Evolutionary conservation across 2,888 invertebrate species (phyloP), one percentile per base, ranked within the genome.

Genomic region (Eurytoma adleriae): DNA sequence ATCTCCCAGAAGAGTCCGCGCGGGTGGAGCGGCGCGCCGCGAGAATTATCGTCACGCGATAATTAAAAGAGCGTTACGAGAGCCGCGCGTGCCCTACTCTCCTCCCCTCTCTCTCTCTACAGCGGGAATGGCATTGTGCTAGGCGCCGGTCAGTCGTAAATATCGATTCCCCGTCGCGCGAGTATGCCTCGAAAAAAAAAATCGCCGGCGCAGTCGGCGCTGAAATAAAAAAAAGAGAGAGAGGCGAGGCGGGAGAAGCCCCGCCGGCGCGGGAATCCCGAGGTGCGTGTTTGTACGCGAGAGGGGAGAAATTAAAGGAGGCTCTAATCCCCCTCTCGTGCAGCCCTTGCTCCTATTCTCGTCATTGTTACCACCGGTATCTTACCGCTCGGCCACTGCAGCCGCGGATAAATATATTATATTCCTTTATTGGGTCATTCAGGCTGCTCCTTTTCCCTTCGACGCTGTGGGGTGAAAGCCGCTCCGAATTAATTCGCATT

Each of bases 21-120:
- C 16, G 59, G 52, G 30, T 18, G 30, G 54, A 66, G 54, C 50
- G 18, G 20, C 59, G 70, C 52, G 54, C n/a, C 30, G 74, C 4
- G 20, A 72, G 40, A 81, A 66, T 81, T 71, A 81, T 71, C 71
- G 81, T 75, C 81, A 78, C 78, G 81, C 81, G 75, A 81, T 71
- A 78, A 81, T 81, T 81, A 71, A 81, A 78, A 71, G 62, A 71
- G 74, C 74, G 74, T 72, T 71, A 77, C 56, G 56, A 50, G 54
- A 66, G 56, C 52, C 24, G 24, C 27, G 27, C 68, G 14, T 69
- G 54, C 54, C 68, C 68, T 52, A 40, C 30, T 61, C 24, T 48
- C 14, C 24, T 24, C 50, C 14, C 52, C 16, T 20, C 30, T 12
- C 52, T 67, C 50, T 48, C 40, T 40, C 20, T 27, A 48, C 12